phyloP scores from a whole-genome alignment of 92 coral and sea anemone genomes.

The Montipora capitata region DNA sequence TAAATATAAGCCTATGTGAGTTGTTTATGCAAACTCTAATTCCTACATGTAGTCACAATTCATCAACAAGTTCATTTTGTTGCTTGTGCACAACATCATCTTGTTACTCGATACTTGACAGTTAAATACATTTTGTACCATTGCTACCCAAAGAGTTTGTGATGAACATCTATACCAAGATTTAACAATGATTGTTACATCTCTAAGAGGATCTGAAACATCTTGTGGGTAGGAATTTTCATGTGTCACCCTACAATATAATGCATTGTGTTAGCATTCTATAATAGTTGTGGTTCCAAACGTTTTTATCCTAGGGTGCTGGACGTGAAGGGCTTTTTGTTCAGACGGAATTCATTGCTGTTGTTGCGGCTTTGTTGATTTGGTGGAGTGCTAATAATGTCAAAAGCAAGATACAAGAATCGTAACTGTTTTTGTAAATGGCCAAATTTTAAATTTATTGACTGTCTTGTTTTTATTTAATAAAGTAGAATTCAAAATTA shows the following conservation, averaged over 20 bases:
- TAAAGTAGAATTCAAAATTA: slow-evolving; percentile 37
- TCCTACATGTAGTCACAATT: too few relatives aligned
- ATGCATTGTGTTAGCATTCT: too few relatives aligned
- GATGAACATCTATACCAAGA: slow-evolving; percentile 88
- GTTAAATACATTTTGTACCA: not conserved
- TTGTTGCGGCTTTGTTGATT: slow-evolving; percentile 93
- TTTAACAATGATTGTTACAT: slow-evolving; percentile 68
- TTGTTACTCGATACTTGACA: too few relatives aligned
- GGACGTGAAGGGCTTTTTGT: slow-evolving; percentile 86
- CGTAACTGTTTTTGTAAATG: not conserved
- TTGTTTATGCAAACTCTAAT: too few relatives aligned
- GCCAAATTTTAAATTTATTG: slow-evolving; percentile 23
- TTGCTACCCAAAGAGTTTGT: slow-evolving; percentile 41
- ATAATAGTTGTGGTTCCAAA: too few relatives aligned
- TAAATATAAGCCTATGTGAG: too few relatives aligned
- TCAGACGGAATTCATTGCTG: slow-evolving; percentile 98
- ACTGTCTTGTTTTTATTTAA: slow-evolving; percentile 14
- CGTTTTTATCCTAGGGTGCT: too few relatives aligned
- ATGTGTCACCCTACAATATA: too few relatives aligned
- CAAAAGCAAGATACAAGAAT: slow-evolving; percentile 95
- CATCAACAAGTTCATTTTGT: too few relatives aligned
- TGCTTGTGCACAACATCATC: too few relatives aligned
- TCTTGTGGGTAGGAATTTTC: slow-evolving; percentile 37
- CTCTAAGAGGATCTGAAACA: slow-evolving; percentile 99
- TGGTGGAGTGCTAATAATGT: slow-evolving; percentile 99